Conservation (phyloP, 1,140 invertebrate genomes). For the Potamilus streckersoni region DNA sequence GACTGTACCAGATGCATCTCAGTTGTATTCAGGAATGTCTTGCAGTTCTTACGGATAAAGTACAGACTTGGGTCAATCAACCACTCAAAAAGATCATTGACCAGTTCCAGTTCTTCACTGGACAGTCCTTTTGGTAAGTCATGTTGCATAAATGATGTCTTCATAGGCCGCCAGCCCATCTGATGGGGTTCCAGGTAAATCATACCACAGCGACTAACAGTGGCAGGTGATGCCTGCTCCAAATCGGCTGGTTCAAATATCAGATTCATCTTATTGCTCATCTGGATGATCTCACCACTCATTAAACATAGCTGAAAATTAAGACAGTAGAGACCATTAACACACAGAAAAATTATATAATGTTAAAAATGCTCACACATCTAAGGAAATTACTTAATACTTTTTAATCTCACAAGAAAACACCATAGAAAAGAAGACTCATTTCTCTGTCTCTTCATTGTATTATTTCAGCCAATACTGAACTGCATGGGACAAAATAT, state of each 20-base stretch:
- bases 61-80: conserved; percentile 69
- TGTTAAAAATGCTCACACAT: too few relatives aligned
- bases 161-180: conserved; percentile 67
- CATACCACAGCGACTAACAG: conserved; percentile 72
- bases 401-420: too few relatives aligned
- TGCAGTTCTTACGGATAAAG: conserved; percentile 73
- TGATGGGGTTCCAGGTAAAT: conserved; percentile 69
- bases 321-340: too few relatives aligned
- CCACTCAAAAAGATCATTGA: conserved; percentile 62
- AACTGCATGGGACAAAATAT: too few relatives aligned
- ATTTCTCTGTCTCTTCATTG: too few relatives aligned
- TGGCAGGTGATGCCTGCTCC: conserved; percentile 73
- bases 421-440: too few relatives aligned
- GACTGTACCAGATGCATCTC: conserved; percentile 80
- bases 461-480: too few relatives aligned
- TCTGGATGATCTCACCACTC: conserved; percentile 71
- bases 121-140: conserved; percentile 68
- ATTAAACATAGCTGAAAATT: conserved; percentile 66
- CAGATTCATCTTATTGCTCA: conserved; percentile 69
- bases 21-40: conserved; percentile 81
- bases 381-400: too few relatives aligned
- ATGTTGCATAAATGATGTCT: conserved; percentile 66
- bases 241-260: conserved; percentile 70
- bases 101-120: conserved; percentile 46
- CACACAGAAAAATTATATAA: too few relatives aligned